Evolutionary conservation across 2,797 vertebrate genomes (phyloP).

Genomic region (Echeneis naucrates): DNA sequence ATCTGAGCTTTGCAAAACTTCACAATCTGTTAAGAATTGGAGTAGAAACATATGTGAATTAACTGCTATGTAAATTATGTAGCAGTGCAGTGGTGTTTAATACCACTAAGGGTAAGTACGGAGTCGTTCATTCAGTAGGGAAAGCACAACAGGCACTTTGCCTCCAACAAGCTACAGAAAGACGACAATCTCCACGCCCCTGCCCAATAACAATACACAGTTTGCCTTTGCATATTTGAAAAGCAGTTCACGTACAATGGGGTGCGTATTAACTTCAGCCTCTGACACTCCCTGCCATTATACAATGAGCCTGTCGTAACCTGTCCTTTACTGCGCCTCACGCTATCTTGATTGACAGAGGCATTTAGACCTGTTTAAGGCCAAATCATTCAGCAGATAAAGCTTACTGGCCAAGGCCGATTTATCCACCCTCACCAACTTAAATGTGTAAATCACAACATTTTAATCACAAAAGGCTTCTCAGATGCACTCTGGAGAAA

Average conservation of each 20-base stretch:
- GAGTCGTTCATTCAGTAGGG: slow-evolving; percentile 76
- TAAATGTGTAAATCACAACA: slow-evolving; percentile 34
- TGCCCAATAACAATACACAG: slow-evolving; percentile 28
- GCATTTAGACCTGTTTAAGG: slow-evolving; percentile 37
- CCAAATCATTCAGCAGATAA: slow-evolving; percentile 42
- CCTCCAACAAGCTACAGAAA: slow-evolving; percentile 57
- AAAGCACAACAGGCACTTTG: slow-evolving; percentile 65
- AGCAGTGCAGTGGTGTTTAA: slow-evolving; percentile 57
- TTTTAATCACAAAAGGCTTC: slow-evolving; percentile 22
- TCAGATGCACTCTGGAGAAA: slow-evolving; percentile 6
- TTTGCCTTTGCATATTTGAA: slow-evolving; percentile 43
- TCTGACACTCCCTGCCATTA: slow-evolving; percentile 38
- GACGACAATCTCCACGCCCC: slow-evolving; percentile 51
- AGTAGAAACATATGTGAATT: slow-evolving; percentile 13
- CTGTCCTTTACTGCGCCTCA: slow-evolving; percentile 41
- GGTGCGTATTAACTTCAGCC: slow-evolving; percentile 29
- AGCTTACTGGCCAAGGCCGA: slow-evolving; percentile 32
- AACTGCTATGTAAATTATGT: slow-evolving; percentile 54
- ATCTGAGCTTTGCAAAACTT: slow-evolving; percentile 60
- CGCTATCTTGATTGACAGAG: slow-evolving; percentile 29
- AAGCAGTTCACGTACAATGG: slow-evolving; percentile 28
- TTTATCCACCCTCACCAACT: slow-evolving; percentile 16
- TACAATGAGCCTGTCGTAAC: slow-evolving; percentile 45
- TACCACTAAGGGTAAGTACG: slow-evolving; percentile 49
- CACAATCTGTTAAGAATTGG: slow-evolving; percentile 14